Percentiles rank a stretch among this genome's conserved stretches.
These are phyloP conservation scores for Eupithecia insigniata DNA, from an alignment of 2,888 invertebrate genomes.

Conservation along the genomic window DNA sequence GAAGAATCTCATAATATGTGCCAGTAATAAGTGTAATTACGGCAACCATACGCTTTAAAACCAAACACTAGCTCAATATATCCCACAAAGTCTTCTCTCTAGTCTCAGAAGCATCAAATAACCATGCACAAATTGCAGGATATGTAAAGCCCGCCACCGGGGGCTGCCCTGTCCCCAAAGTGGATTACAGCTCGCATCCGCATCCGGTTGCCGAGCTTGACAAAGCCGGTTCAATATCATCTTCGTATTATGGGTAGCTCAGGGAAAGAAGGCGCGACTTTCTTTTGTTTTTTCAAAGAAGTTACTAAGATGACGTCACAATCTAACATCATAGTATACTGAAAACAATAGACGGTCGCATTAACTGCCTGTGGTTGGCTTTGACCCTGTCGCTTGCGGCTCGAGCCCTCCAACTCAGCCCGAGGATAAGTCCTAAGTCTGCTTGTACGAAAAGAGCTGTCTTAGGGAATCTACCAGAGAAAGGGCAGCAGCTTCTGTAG, in stretches of 20 bases:
- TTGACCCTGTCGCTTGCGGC: too few relatives aligned
- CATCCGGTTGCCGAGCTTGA: constrained; percentile 12
- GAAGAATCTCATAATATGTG: too few relatives aligned
- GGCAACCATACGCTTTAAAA: too few relatives aligned
- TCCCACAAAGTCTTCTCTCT: background rate
- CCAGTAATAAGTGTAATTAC: too few relatives aligned
- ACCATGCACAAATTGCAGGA: constrained; percentile 15
- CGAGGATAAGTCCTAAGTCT: too few relatives aligned
- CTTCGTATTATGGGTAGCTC: background rate
- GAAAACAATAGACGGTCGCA: background rate
- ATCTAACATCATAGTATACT: background rate
- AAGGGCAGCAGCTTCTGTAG: too few relatives aligned
- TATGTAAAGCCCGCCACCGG: constrained; percentile 1
- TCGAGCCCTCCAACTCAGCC: too few relatives aligned
- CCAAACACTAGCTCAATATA: background rate
- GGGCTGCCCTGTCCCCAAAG: constrained; percentile 10
- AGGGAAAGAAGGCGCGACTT: background rate
- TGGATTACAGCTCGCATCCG: constrained; percentile 20
- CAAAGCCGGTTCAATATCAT: constrained; percentile 24
- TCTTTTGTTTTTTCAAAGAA: background rate
- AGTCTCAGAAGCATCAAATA: constrained; percentile 3
- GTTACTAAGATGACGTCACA: background rate
- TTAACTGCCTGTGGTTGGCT: background rate
- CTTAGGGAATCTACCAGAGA: too few relatives aligned
- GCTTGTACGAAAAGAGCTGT: too few relatives aligned